Base-by-base conservation (phyloP, 2,888 invertebrate species). In the Leptinotarsa tumamoca region DNA sequence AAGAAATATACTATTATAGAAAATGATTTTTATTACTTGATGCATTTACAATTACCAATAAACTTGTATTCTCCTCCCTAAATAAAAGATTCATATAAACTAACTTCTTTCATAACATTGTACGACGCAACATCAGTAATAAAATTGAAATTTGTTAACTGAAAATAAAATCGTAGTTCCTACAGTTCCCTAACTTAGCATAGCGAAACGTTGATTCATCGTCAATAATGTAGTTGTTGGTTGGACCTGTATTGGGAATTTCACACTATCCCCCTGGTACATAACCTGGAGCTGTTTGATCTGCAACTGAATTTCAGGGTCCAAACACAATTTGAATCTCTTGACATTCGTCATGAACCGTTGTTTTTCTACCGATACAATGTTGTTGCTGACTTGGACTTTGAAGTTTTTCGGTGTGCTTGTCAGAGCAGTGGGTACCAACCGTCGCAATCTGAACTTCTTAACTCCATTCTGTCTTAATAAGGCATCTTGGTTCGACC, bases 211-310 rank as follows among this genome's bases (percentile, higher is more conserved):
- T n/a, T 33, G 17, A 3, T 63, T 27, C 43, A 43, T 63, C 3
- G 33, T 18, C 63, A 63, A 63, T 14, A n/a, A 2, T 17, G 63
- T 63, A 15, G 33, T 58, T 14, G 18, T 33, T 18, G 63, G 63
- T 7, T n/a, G 21, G 14, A 63, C 63, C 10, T 17, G 33, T n/a
- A 17, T 63, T 7, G 43, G 63, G n/a, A 63, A n/a, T 33, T 17
- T 7, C 15, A 33, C 4, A 2, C 17, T 27, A 5, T 33, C 63
- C 63, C 27, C 63, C 17, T 63, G 27, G 10, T 33, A 63, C 63
- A 17, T 4, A 17, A 49, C 54, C 73, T 84, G 84, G 10, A 84
- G 80, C 63, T 80, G 77, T 56, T 73, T 72, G 21, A 85, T 84
- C 51, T 83, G 80, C 33, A 71, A 68, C 72, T 84, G 84, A 7